These are phyloP conservation scores for Tetranychus truncatus DNA, from an alignment of 2,888 invertebrate species.

Conservation along the genomic window DNA sequence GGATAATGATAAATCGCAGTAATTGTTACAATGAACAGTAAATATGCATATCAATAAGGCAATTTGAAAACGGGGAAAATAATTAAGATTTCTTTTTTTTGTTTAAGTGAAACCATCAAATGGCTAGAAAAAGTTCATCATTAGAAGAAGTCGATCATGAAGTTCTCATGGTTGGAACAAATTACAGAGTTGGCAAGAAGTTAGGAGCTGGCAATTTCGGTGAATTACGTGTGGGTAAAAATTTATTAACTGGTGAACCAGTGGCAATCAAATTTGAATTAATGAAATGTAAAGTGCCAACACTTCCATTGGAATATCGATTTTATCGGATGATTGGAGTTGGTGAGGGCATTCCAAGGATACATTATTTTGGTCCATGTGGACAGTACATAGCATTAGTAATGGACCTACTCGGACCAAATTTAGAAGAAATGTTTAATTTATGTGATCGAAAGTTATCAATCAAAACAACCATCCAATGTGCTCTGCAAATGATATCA, in stretches of 20 bases:
- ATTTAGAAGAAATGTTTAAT: slow-evolving; percentile 16
- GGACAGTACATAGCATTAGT: slow-evolving; percentile 11
- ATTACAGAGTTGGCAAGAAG: slow-evolving; percentile 4
- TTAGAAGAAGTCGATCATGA: neutral
- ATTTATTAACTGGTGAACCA: slow-evolving; percentile 13
- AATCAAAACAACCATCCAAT: slow-evolving; percentile 11
- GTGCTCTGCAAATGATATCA: slow-evolving; percentile 11
- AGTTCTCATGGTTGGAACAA: slow-evolving; percentile 12
- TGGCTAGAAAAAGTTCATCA: neutral
- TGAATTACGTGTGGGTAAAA: slow-evolving; percentile 16
- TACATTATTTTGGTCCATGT: slow-evolving; percentile 14
- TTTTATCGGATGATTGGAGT: slow-evolving; percentile 16
- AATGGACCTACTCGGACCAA: slow-evolving; percentile 15
- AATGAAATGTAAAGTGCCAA: slow-evolving; percentile 11
- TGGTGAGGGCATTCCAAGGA: slow-evolving; percentile 11
- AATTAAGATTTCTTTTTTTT: neutral
- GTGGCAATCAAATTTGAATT: slow-evolving; percentile 17
- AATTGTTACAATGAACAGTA: too few species aligned
- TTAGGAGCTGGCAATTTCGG: slow-evolving; percentile 17
- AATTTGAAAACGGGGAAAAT: neutral
- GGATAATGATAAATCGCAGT: too few species aligned
- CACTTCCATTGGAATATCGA: slow-evolving; percentile 14
- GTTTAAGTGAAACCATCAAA: neutral
- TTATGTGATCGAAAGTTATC: slow-evolving; percentile 15
- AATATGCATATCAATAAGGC: too few species aligned